Conservation (phyloP, 2,888 invertebrate species). For the Nesidiocoris tenuis region DNA sequence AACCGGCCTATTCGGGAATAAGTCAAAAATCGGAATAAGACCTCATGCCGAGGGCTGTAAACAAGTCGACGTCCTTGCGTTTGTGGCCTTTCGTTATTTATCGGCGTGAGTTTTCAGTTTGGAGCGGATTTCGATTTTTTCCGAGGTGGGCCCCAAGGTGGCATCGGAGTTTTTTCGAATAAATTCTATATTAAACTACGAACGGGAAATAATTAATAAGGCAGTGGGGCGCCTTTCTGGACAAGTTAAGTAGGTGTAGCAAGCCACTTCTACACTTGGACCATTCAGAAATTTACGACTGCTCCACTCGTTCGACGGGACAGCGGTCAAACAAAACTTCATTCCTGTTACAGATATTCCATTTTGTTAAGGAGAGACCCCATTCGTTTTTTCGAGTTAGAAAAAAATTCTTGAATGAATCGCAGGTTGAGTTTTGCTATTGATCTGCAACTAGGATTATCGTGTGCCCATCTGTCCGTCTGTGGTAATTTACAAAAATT, state of each 20-base stretch:
- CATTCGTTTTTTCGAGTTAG: too few species aligned
- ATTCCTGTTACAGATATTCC: slow-evolving; percentile 5
- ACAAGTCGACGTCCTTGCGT: background rate
- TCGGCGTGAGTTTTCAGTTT: background rate
- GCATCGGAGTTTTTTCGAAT: slow-evolving; percentile 8
- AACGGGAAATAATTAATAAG: slow-evolving; percentile 35
- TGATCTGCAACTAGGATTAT: too few species aligned
- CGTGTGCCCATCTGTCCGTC: too few species aligned
- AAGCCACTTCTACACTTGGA: slow-evolving; percentile 25
- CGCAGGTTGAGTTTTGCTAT: too few species aligned
- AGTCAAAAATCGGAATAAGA: slow-evolving; percentile 6
- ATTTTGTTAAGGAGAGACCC: slow-evolving; percentile 2
- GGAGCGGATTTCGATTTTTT: background rate
- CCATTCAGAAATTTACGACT: slow-evolving; percentile 14
- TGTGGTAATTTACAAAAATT: too few species aligned
- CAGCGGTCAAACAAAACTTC: slow-evolving; percentile 19
- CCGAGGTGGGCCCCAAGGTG: background rate
- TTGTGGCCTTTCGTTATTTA: background rate
- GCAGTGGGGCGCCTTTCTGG: slow-evolving; percentile 19
- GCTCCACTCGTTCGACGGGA: background rate
- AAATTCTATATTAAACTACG: slow-evolving; percentile 13
- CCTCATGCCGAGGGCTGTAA: slow-evolving; percentile 18
- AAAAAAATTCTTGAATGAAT: too few species aligned
- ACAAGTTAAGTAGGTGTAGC: slow-evolving; percentile 30
- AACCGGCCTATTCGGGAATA: background rate